A percentile compares a stretch with the other conserved stretches of the same genome.
phyloP scores from a whole-genome alignment of 2,888 invertebrate species.

The Trimorus sp. region DNA sequence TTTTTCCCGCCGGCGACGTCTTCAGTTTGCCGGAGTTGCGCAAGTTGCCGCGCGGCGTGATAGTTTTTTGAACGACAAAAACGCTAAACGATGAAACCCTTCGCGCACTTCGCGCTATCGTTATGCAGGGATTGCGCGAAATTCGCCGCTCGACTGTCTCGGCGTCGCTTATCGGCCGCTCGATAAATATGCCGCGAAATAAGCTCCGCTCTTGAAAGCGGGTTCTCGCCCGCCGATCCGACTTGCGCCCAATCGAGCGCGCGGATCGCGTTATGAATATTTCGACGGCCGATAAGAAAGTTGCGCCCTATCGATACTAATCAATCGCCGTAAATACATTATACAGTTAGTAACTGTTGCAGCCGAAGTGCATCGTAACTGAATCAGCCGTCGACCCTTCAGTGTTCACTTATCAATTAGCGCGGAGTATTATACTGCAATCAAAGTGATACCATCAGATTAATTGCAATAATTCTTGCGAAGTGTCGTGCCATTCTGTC shows the following conservation, averaged over 20 bases:
- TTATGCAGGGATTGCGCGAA: no score
- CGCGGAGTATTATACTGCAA: conserved; percentile 36
- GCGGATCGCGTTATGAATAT: conserved; percentile 10
- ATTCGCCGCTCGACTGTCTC: no score
- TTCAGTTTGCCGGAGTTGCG: no score
- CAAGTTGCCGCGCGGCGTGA: no score
- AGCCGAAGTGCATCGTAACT: conserved; percentile 25
- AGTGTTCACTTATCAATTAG: conserved; percentile 44
- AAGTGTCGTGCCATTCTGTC: conserved; percentile 28
- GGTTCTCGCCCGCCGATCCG: no score
- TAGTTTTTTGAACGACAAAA: no score
- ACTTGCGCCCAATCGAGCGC: no score
- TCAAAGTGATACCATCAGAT: conserved; percentile 31
- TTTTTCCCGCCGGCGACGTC: no score
- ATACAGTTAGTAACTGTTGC: conserved; percentile 29
- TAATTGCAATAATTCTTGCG: conserved; percentile 44
- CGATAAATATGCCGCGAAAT: not conserved
- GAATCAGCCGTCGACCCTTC: conserved; percentile 43
- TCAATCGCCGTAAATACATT: conserved; percentile 44
- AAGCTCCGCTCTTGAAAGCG: no score
- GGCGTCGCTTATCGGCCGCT: not conserved
- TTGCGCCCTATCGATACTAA: conserved; percentile 8
- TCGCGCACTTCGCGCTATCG: no score
- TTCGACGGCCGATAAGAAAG: conserved; percentile 21
- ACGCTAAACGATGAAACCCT: no score